Percentiles rank a stretch among this genome's conserved stretches.
Evolutionary conservation across 2,888 invertebrate species (phyloP).

Genomic region (Papilio demoleus): DNA sequence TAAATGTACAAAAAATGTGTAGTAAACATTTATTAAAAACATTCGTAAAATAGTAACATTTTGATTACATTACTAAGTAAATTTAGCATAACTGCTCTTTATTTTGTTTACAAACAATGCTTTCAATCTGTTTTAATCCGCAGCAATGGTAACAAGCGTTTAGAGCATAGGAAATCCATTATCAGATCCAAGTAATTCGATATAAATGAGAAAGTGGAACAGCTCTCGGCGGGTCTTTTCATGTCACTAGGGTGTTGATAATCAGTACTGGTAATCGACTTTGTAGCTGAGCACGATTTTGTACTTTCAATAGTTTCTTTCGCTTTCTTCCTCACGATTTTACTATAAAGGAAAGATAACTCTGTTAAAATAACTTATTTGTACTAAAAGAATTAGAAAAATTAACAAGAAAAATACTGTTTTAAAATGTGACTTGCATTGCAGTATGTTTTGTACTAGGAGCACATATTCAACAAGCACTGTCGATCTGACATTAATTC

Average conservation of each 20-base stretch:
- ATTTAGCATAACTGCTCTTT: neutral
- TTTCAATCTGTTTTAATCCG: conserved; percentile 8
- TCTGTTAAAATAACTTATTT: neutral
- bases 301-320: conserved; percentile 64
- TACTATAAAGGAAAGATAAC: conserved; percentile 24
- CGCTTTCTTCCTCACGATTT: conserved; percentile 60
- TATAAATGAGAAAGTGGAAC: conserved; percentile 38
- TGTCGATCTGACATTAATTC: neutral
- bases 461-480: neutral
- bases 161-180: conserved; percentile 27
- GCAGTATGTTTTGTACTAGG: conserved; percentile 25
- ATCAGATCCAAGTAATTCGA: conserved; percentile 31
- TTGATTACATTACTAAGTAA: neutral
- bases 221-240: conserved; percentile 27
- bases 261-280: conserved; percentile 36
- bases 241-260: conserved; percentile 40
- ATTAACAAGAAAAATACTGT: neutral
- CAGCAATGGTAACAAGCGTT: conserved; percentile 21
- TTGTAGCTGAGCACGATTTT: conserved; percentile 58
- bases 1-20: no score
- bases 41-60: neutral
- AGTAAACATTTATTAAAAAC: no score
- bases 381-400: neutral
- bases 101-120: conserved; percentile 3
- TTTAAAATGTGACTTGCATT: conserved; percentile 14